These are phyloP conservation scores for Gymnorhina tibicen DNA, from an alignment of 2,113 vertebrate species.

Conservation along the genomic window DNA sequence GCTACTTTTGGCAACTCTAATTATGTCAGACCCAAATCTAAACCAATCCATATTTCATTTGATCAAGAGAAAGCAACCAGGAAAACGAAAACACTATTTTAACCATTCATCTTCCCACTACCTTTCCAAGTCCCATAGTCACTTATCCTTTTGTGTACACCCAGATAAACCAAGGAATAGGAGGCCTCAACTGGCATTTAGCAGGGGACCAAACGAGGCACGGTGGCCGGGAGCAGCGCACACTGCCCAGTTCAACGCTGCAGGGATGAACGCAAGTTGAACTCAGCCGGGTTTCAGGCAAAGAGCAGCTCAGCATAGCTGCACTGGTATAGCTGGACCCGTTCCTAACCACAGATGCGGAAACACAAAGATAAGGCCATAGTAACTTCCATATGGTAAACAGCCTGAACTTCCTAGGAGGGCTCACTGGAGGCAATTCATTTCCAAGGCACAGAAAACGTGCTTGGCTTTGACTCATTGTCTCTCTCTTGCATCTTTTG, in stretches of 20 bases:
- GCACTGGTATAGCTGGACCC: neutral
- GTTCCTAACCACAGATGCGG: neutral
- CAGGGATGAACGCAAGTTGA: fast-evolving
- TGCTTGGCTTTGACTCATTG: neutral
- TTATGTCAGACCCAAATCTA: neutral
- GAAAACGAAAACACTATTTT: neutral
- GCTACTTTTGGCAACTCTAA: neutral
- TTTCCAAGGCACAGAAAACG: neutral
- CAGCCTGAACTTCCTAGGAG: neutral
- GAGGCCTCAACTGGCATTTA: neutral
- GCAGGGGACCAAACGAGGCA: neutral
- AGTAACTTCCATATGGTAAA: neutral
- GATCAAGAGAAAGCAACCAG: neutral
- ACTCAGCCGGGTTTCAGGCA: neutral
- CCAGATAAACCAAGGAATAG: neutral
- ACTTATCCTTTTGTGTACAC: neutral
- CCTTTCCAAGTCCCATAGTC: neutral
- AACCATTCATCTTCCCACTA: neutral
- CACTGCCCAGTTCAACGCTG: fast-evolving
- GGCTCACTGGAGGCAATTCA: neutral
- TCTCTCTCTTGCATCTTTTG: neutral
- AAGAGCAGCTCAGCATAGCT: neutral
- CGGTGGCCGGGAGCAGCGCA: fast-evolving
- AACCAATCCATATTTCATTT: neutral
- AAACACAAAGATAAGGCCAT: neutral